phyloP scores from a whole-genome alignment of 2,888 invertebrate species.

The Drosophila imparisetae region DNA sequence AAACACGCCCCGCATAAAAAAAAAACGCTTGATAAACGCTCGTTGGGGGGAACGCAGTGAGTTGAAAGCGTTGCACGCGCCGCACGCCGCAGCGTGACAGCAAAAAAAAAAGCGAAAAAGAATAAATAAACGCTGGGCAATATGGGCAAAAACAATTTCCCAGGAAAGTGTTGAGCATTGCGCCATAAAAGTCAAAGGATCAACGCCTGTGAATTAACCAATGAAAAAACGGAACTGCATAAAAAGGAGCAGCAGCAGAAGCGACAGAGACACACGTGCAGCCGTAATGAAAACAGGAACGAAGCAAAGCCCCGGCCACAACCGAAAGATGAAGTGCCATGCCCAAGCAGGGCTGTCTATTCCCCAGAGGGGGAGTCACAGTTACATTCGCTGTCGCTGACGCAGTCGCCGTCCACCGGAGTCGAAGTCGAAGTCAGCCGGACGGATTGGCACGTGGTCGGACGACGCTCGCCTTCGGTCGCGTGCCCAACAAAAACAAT shows the following conservation, averaged over 20 bases:
- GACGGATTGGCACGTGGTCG: slow-evolving; percentile 50
- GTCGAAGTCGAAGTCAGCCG: slow-evolving; percentile 61
- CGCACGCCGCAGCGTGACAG: slow-evolving; percentile 62
- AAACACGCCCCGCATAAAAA: slow-evolving; percentile 80
- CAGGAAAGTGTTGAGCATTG: slow-evolving; percentile 82
- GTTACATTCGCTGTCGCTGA: slow-evolving; percentile 43
- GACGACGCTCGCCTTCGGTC: slow-evolving; percentile 56
- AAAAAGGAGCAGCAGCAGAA: slow-evolving; percentile 51
- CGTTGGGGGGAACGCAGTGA: slow-evolving; percentile 4
- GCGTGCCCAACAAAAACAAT: slow-evolving; percentile 82
- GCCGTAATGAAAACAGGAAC: slow-evolving; percentile 71
- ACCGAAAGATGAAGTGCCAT: slow-evolving; percentile 40
- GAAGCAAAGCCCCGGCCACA: slow-evolving; percentile 40
- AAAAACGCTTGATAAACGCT: slow-evolving; percentile 30
- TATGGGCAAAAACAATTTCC: slow-evolving; percentile 80
- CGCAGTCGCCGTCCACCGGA: slow-evolving; percentile 47
- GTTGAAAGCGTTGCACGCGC: slow-evolving; percentile 50
- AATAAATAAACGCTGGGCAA: slow-evolving; percentile 41
- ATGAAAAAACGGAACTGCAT: slow-evolving; percentile 27
- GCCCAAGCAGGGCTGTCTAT: slow-evolving; percentile 5
- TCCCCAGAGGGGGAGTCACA: slow-evolving; percentile 51
- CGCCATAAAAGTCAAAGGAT: slow-evolving; percentile 80
- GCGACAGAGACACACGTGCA: slow-evolving; percentile 56
- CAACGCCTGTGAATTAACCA: slow-evolving; percentile 77
- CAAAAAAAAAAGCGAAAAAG: slow-evolving; percentile 30